A percentile compares a stretch with the other conserved stretches of the same genome.
Evolutionary conservation across 2,797 vertebrate genomes (phyloP).

Genomic region (Tiaroga cobitis): DNA sequence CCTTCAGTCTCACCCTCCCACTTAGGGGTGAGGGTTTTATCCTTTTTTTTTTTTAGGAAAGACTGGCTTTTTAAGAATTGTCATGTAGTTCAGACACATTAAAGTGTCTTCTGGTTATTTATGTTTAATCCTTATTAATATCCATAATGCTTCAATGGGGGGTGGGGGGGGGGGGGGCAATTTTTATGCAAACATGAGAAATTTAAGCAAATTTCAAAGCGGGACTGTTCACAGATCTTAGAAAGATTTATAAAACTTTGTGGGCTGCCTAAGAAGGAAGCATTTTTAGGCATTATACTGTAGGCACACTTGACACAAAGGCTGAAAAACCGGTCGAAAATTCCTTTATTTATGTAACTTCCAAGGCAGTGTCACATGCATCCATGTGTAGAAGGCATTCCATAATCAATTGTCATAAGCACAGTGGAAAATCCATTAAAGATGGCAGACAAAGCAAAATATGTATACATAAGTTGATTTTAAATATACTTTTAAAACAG

Average conservation of each 20-base stretch:
- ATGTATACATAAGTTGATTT: neutral
- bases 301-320: neutral
- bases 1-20: neutral
- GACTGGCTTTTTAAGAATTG: neutral
- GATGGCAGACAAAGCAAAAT: neutral
- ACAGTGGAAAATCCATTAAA: neutral
- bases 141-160: constrained; percentile 7
- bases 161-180: too few relatives aligned
- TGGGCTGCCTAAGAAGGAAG: neutral
- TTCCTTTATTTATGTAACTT: neutral
- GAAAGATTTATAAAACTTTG: neutral
- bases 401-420: neutral
- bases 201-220: neutral
- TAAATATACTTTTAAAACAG: neutral
- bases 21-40: neutral
- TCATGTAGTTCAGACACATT: constrained; percentile 5
- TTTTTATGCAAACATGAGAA: neutral
- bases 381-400: neutral
- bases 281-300: neutral
- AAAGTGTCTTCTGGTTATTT: constrained; percentile 18
- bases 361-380: too few relatives aligned
- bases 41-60: neutral
- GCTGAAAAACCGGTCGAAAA: neutral
- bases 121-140: neutral
- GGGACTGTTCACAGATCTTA: neutral